These are phyloP conservation scores for Lucilia sericata DNA, from an alignment of 1,140 invertebrate species.

Conservation along the genomic window DNA sequence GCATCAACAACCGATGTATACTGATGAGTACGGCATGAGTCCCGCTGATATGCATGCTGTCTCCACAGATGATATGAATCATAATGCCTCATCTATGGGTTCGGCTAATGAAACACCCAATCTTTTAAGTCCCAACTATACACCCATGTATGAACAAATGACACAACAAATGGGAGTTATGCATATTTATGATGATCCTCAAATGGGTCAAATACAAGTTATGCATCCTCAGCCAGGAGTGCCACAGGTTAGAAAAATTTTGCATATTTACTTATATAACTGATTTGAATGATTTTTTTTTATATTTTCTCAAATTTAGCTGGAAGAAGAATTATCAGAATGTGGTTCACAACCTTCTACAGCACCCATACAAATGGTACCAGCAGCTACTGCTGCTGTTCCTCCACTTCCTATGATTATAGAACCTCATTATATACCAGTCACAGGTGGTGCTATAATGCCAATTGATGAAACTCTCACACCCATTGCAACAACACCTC, in stretches of 20 bases:
- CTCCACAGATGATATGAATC: constrained; percentile 60
- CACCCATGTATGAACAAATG: constrained; percentile 58
- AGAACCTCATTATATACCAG: constrained; percentile 54
- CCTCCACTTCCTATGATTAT: not conserved
- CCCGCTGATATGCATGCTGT: constrained; percentile 49
- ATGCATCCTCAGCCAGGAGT: constrained; percentile 53
- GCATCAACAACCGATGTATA: constrained; percentile 58
- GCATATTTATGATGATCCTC: constrained; percentile 63
- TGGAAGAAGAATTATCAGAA: constrained; percentile 59
- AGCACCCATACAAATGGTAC: constrained; percentile 46
- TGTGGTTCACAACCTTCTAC: constrained; percentile 53
- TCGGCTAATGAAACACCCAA: constrained; percentile 57
- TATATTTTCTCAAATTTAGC: constrained; percentile 46
- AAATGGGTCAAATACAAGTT: constrained; percentile 56
- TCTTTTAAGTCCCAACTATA: constrained; percentile 64
- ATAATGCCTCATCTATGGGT: constrained; percentile 58
- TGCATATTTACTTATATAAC: constrained; percentile 21
- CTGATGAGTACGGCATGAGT: constrained; percentile 59
- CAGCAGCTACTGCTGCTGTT: not conserved
- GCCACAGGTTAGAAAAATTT: constrained; percentile 48
- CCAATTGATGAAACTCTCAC: not conserved
- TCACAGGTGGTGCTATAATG: constrained; percentile 20
- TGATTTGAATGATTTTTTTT: not conserved
- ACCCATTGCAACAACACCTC: constrained; percentile 17
- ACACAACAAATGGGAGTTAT: constrained; percentile 65